Base-by-base conservation (phyloP, 2,888 invertebrate genomes). In the Tetrapedia diversipes region DNA sequence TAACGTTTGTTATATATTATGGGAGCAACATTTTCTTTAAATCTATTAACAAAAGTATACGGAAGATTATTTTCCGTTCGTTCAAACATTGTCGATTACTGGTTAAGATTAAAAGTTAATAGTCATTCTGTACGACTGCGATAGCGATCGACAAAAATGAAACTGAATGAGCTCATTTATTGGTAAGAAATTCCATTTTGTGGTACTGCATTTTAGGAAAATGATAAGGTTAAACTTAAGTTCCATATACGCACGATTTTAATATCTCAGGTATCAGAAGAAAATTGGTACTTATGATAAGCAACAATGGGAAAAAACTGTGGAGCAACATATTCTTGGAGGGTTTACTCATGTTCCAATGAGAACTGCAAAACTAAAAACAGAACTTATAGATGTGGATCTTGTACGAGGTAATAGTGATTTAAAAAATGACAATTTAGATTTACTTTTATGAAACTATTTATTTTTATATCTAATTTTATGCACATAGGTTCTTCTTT, bases 281-380 rank as follows among this genome's bases (percentile, higher is more conserved):
- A 97, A 98, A 94, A 98, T 99, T 92, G 98, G 98, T 89, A 97
- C 97, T 32, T 98, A 98, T 93, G 98, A 99, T 93, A 98, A 98
- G 91, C 98, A 98, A 89, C 95, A 97, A 94, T 99, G 98, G 98
- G 99, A 99, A 92, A 97, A 97, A 86, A 97, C 97, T 87, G 96
- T 98, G 84, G 98, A 99, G 90, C 97, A 97, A 91, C 95, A 97
- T 88, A 97, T 98, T 87, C 94, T 97, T 65, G 95, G 96, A 92
- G 97, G 97, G 83, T 95, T 97, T 66, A 95, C 95, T 74, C 96
- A 97, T 91, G 94, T 96, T 69, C 95, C 96, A 49, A 95, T 96
- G 91, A 96, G 96, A 92, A 95, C 95, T 76, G 95, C 96, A 24
- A 96, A 95, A 89, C 93, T 97, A 14, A 97, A 98, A 91, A 96